Evolutionary conservation across 1,140 invertebrate species (phyloP), one percentile per base, ranked within the genome.

Genomic region (Rhopalosiphum padi): DNA sequence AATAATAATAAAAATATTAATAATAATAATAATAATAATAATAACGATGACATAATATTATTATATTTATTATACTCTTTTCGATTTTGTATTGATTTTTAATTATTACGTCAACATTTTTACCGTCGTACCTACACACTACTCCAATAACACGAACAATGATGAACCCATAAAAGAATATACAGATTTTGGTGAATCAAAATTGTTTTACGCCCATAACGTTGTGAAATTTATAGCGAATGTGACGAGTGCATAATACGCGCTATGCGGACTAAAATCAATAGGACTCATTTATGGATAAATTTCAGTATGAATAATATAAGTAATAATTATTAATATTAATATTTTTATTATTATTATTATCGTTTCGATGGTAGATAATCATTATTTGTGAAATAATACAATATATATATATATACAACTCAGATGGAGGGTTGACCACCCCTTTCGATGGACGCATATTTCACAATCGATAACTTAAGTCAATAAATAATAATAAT

Each of bases 231-330:
- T 77, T 77, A 1, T 35, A 77, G 15, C 0, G 60, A 77, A 77
- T n/a, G 5, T 15, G 15, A n/a, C 60, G 6, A 77, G 30, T 5
- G n/a, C 11, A 53, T 53, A 35, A 15, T 77, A 55, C 23, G 23
- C 53, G 23, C 23, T 25, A 25, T 92, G 85, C 37, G 51, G 37
- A 93, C 51, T 51, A 93, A 93, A 92, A 93, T 86, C 23, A 86
- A 86, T 93, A 86, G n/a, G 51, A 22, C 82, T 83, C 51, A 43
- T 86, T 85, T 85, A 93, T 4, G 37, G 25, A 85, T 51, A 41
- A 37, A 35, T 93, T 55, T 55, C 37, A 55, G 43, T 68, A 9
- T 11, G 23, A 15, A 15, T 60, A 89, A 23, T 37, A 89, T 43
- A 37, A 41, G 41, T 23, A 23, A 85, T 85, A 41, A 85, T 41